Evolutionary conservation across 2,797 vertebrate genomes (phyloP), one percentile per base, ranked within the genome.

Genomic region (Limosa lapponica): DNA sequence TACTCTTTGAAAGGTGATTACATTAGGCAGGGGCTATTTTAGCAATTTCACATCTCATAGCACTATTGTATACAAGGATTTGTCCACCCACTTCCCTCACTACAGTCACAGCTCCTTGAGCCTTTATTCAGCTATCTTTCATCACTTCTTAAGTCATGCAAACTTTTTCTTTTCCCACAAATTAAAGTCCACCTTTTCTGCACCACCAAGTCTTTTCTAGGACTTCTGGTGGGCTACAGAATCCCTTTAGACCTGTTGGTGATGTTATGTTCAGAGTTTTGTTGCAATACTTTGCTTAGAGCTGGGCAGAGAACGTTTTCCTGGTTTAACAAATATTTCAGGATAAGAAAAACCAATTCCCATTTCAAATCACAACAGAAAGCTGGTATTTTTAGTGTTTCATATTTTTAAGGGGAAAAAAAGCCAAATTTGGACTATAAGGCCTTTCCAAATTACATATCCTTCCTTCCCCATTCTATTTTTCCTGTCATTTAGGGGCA

Each of bases 1-100:
- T 92, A 95, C 75, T 96, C 74, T 91, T 92, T 89, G 96, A 92
- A 92, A 97, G 91, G 92, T 96, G 96, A 97, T 97, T 97, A 96
- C 92, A 93, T 96, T 97, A 93, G 95, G 94, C 95, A 96, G 89
- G 90, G 90, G 93, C 93, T 96, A 96, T 95, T 96, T 95, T 89
- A 95, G 86, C 89, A 93, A 95, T 95, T 95, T 94, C 89, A 95
- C 92, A 95, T 96, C 92, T 96, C 88, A 57, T 5, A 88, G 83
- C 66, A 74, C 80, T 89, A 32, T 86, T 95, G 94, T 93, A 94
- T 96, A 96, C 89, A 97, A 64, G 64, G 52, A 91, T 90, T 93
- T 94, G 95, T 95, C 78, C 93, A 78, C 43, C 84, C 65, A 85
- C 81, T 93, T 97, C 77, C 91, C 74, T 70, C 37, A 14, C 61